phyloP scores from a whole-genome alignment of 2,888 invertebrate genomes.

The Metallyticus violacea region DNA sequence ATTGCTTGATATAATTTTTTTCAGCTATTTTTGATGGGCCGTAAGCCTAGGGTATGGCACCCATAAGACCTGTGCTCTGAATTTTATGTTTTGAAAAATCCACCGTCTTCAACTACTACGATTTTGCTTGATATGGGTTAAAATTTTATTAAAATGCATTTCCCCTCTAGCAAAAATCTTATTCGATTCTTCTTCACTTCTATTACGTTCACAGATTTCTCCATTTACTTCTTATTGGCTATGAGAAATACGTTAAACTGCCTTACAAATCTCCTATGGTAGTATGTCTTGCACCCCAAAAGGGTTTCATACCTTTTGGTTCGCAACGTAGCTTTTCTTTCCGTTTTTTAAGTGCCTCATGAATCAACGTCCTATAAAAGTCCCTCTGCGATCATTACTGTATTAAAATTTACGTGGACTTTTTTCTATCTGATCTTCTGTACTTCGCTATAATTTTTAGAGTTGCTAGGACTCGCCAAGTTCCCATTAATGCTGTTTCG shows the following conservation, averaged over 20 bases:
- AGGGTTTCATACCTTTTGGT: background rate
- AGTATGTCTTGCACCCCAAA: background rate
- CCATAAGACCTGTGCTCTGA: too few species aligned
- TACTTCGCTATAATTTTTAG: background rate
- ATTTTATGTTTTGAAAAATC: too few species aligned
- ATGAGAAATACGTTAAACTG: background rate
- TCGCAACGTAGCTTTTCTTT: background rate
- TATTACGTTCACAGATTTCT: background rate
- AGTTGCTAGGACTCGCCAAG: background rate
- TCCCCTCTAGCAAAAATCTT: background rate
- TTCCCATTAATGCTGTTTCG: background rate
- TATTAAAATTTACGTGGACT: background rate
- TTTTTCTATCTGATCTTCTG: background rate
- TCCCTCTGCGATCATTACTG: background rate
- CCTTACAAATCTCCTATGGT: background rate
- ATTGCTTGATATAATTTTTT: too few species aligned
- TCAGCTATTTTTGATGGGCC: too few species aligned
- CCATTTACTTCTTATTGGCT: background rate
- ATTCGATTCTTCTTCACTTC: background rate
- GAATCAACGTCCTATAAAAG: background rate
- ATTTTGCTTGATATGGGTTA: background rate
- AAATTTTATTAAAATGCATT: background rate
- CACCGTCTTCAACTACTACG: too few species aligned
- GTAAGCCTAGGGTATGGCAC: too few species aligned
- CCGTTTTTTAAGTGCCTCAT: background rate